Evolutionary conservation across 2,797 vertebrate species (phyloP), one percentile per base, ranked within the genome.

Genomic region (Poeciliopsis gracilis): DNA sequence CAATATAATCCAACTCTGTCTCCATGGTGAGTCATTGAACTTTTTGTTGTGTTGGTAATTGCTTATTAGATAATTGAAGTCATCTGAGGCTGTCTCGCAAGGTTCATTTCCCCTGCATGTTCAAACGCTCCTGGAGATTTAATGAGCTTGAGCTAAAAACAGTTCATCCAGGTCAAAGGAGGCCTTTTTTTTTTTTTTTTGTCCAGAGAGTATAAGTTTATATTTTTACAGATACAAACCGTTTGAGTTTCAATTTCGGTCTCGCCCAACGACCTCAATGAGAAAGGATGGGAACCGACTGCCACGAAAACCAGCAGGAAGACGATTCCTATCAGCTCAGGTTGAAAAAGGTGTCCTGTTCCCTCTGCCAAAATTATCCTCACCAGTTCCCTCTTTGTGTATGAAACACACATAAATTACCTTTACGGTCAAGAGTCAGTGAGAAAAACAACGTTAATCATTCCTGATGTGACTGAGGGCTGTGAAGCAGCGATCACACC

Each of bases 131-230:
- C 57, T 36, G n/a, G 36, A 63, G 79, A 11, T 77, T 78, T 87
- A 89, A 89, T 84, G 81, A 85, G 79, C 46, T 18, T 53, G 13
- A 83, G 43, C 41, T 53, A 69, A 63, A 85, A 77, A 63, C 73
- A 63, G 63, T 51, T 2, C 9, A n/a, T n/a, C 4, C 66, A 67
- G 63, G 72, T 25, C 69, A 25, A 9, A 45, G 15, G 30, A 11
- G 15, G 69, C 53, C 20, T 28, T 72, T 49, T 72, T 33, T 33
- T 33, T 33, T 33, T 33, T 33, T 33, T 33, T 33, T 4, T 36
- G 41, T 77, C 20, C 41, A 67, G 28, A 30, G 23, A 28, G 1
- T 3, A 57, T 41, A 30, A 43, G 43, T 28, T 20, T 18, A 13
- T 11, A 20, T 59, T 72, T 43, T 71, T 59, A 13, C 53, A 49